A percentile compares a stretch with the other conserved stretches of the same genome.
Conservation (phyloP, 1,140 invertebrate species). For the Dreissena rostriformis region DNA sequence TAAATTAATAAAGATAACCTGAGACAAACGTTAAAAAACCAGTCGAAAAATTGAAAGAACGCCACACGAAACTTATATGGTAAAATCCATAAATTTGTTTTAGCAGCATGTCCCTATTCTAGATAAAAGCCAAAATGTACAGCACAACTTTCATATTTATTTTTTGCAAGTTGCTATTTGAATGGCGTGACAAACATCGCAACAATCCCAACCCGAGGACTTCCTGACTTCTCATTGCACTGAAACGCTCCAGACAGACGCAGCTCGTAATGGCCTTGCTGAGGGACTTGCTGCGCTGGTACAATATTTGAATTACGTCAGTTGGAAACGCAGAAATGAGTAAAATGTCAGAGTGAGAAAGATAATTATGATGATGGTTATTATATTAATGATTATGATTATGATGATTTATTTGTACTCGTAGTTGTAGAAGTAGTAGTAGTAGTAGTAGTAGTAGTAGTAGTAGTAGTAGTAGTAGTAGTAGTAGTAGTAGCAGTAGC, state of each 20-base stretch:
- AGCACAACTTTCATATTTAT: background rate
- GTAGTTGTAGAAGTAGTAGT: background rate
- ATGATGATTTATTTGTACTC: too few species aligned
- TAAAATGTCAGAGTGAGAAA: too few species aligned
- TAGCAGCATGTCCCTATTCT: too few species aligned
- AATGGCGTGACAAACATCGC: conserved; percentile 36
- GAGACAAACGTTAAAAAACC: too few species aligned
- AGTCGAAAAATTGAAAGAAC: too few species aligned
- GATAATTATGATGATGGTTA: too few species aligned
- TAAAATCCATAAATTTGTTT: too few species aligned
- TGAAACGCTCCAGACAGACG: conserved; percentile 6
- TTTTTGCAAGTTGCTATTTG: conserved; percentile 25
- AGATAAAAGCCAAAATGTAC: too few species aligned
- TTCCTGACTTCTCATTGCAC: conserved; percentile 20
- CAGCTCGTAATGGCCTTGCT: conserved; percentile 2
- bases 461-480: background rate
- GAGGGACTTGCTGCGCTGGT: conserved; percentile 20
- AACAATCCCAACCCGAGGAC: conserved; percentile 12
- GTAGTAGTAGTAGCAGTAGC: background rate
- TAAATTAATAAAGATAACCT: too few species aligned
- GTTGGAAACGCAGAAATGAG: too few species aligned
- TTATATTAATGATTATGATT: too few species aligned
- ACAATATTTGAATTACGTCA: background rate
- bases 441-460: background rate
- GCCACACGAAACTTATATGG: too few species aligned